Percentiles rank a stretch among this genome's conserved stretches.
These are phyloP conservation scores for Phrynosoma blainvillii DNA, from an alignment of 2,113 vertebrate genomes.

Conservation along the genomic window DNA sequence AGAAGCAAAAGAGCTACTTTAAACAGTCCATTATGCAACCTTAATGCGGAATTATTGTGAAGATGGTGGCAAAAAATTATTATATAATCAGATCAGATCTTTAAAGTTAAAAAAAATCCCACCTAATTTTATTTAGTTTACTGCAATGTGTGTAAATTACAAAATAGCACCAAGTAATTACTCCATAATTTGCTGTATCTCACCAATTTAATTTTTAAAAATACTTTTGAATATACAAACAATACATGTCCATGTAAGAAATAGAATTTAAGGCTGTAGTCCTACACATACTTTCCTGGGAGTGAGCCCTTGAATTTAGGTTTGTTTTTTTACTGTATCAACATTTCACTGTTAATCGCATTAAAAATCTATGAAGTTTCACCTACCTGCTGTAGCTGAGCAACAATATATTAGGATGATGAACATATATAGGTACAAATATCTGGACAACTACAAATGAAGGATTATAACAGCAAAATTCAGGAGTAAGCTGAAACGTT, in stretches of 20 bases:
- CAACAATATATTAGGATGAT: too few relatives aligned
- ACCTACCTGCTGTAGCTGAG: not conserved
- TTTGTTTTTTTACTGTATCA: not conserved
- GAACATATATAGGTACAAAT: not conserved
- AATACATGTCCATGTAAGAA: not conserved
- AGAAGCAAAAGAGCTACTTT: not conserved
- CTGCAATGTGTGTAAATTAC: not conserved
- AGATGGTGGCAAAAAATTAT: not conserved
- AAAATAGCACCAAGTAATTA: not conserved
- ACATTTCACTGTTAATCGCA: not conserved
- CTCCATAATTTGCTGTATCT: not conserved
- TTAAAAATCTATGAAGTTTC: not conserved
- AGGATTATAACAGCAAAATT: not conserved
- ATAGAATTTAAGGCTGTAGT: not conserved
- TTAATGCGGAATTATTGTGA: not conserved
- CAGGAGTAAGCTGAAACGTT: not conserved
- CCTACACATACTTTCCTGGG: not conserved
- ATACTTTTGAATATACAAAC: not conserved
- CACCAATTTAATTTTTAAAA: not conserved
- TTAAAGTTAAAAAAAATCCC: not conserved
- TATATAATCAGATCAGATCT: constrained; percentile 8
- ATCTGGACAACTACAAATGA: not conserved
- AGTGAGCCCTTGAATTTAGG: not conserved
- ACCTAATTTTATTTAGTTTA: not conserved
- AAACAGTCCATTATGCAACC: constrained; percentile 10